These are phyloP conservation scores for Heteractis magnifica DNA, from an alignment of 92 coral and sea anemone species.

Conservation along the genomic window DNA sequence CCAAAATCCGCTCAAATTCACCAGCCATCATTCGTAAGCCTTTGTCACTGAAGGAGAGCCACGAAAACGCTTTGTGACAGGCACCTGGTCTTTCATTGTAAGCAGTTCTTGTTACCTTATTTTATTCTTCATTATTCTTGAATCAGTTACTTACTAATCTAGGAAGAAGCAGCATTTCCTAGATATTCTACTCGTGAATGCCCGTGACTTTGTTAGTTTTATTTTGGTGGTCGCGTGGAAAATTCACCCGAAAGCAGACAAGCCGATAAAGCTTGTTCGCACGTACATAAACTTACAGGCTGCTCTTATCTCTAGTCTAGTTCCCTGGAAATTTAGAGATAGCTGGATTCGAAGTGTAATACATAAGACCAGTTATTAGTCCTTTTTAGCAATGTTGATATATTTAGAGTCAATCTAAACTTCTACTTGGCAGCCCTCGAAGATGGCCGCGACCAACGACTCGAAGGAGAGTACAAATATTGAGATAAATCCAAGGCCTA, in stretches of 20 bases:
- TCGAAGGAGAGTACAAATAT: slow-evolving; percentile 9
- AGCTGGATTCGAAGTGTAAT: not conserved
- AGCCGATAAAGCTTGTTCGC: not conserved
- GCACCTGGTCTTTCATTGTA: slow-evolving; percentile 82
- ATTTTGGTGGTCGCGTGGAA: slow-evolving; percentile 25
- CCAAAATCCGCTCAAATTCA: not conserved
- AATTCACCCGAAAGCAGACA: slow-evolving; percentile 5
- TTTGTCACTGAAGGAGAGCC: slow-evolving; percentile 25
- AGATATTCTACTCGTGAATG: not conserved
- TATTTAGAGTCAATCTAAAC: not conserved
- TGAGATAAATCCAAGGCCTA: not conserved
- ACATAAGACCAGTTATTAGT: slow-evolving; percentile 7
- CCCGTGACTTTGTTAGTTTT: slow-evolving; percentile 26
- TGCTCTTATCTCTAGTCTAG: slow-evolving; percentile 4
- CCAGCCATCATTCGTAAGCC: slow-evolving; percentile 17
- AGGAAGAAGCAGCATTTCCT: not conserved
- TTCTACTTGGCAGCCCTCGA: not conserved
- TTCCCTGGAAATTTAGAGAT: not conserved
- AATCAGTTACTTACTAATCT: not conserved
- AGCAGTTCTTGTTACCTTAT: slow-evolving; percentile 35
- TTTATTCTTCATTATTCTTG: slow-evolving; percentile 5
- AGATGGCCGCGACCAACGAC: slow-evolving; percentile 6
- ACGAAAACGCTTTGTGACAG: slow-evolving; percentile 51
- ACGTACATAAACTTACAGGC: not conserved
- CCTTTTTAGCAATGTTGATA: not conserved